Base-by-base conservation (phyloP, 1,140 invertebrate genomes). In the Hormaphis cornu region DNA sequence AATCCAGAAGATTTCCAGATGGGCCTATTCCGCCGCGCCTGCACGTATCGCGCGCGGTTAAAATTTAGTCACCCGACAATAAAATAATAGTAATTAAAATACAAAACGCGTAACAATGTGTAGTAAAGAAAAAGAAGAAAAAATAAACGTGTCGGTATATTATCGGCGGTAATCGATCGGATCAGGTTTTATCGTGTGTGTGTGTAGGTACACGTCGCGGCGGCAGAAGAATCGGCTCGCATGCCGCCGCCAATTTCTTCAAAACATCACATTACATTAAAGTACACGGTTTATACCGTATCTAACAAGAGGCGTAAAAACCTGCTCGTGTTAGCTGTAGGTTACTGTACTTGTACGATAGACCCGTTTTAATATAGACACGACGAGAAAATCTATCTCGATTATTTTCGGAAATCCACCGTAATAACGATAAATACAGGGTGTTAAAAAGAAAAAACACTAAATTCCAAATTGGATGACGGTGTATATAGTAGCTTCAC, bases 121-220 rank as follows among this genome's bases (percentile, higher is more conserved):
- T 63, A 46, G 9, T 46, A 26, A 37, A 22, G n/a, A 20, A 56
- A 14, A 22, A 50, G n/a, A 50, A 10, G 40, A 42, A 1, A 42
- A 12, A 53, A 20, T 18, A 50, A 50, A 66, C 44, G 44, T 66
- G 61, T 50, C 28, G 44, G 61, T 40, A 44, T 46, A 42, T 61
- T 61, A 61, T 61, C 58, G 42, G 24, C 14, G 35, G 58, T 48
- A 48, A 63, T 66, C 61, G 61, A 66, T 66, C 61, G 44, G 61
- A 66, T 66, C 61, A 35, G 61, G 61, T 66, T 66, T 66, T 66
- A 26, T 61, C 58, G 22, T 28, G 18, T 20, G 18, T 53, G 14
- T 53, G 18, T 28, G 9, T 28, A 52, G 12, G 10, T 42, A 42
- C 16, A 42, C 16, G 40, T 42, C 14, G 40, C 40, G 16, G 16